Evolutionary conservation across 2,113 vertebrate genomes (phyloP), one percentile per base, ranked within the genome.

Genomic region (human): DNA sequence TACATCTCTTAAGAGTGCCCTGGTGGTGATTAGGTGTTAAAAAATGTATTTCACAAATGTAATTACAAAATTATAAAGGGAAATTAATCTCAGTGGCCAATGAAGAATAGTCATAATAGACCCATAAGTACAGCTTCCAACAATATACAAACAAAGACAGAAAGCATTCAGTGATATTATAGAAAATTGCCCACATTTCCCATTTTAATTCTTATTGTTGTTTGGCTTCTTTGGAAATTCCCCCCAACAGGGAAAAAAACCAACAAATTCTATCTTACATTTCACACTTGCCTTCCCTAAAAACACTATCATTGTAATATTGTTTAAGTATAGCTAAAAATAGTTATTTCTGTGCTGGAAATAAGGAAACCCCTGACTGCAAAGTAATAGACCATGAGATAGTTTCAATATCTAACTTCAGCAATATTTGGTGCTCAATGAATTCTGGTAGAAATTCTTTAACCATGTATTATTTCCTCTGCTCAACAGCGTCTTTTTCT

Each of bases 11-110:
- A 89, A 86, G 83, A 96, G 66, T 89, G 16, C 45, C 57, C 52
- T 91, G 57, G 79, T 93, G 52, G 82, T 82, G 90, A 96, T 97
- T 93, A 97, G 78, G 50, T 92, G 59, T 96, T 95, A 92, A 96
- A 96, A 94, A 90, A 94, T 83, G 73, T 78, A 92, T 91, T 92
- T 95, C 57, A 94, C 43, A 97, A 86, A 89, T 93, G 73, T 91
- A 96, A 95, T 97, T 96, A 83, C n/a, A 72, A 93, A 95, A 91
- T 72, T 52, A 64, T 91, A 95, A 93, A 89, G 35, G 76, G 80
- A 90, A 96, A 85, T 40, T 4, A 96, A 93, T 81, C 85, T 80
- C 86, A 84, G 25, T 61, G 40, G 82, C 50, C 59, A 90, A 40
- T 82, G 85, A 96, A 80, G 43, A 89, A 81, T 50, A 61, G 55